Evolutionary conservation across 2,113 vertebrate species (phyloP), one percentile per base, ranked within the genome.

Genomic region (Amazona guildingii): DNA sequence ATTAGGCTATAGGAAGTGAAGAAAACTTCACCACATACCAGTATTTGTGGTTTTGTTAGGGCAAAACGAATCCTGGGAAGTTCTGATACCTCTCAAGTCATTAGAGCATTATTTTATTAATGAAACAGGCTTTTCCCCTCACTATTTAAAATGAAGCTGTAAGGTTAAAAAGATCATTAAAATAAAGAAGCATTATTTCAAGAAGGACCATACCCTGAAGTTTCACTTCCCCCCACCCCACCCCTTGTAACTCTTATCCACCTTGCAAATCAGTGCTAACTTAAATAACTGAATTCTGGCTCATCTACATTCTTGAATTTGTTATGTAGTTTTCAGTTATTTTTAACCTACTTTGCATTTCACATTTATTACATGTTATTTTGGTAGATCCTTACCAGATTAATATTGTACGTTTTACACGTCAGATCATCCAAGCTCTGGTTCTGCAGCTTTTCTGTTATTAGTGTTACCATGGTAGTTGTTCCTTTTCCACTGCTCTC

Each of bases 391-490:
- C 98, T 98, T 95, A 98, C 98, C 97, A 93, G 96, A 85, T 97
- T 93, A 61, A 98, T 96, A 74, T 95, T 97, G 39, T 90, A 97
- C 1, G 98, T 96, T 96, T 97, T 98, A 86, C 97, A 96, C 2
- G 96, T 81, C 62, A 98, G 94, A 95, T 98, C 98, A 24, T 98
- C 98, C 96, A 98, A 97, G 94, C 97, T 97, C 97, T 98, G 98
- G 97, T 97, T 98, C 96, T 98, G 98, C 95, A 98, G 97, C 96
- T 98, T 98, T 95, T 98, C 98, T 24, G 98, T 98, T 97, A 98
- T 98, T 97, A 98, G 97, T 88, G 98, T 98, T 97, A 98, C 98
- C 98, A 98, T 98, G 95, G 97, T 97, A 95, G 76, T 90, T 55
- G 94, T 25, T 92, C 96, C 81, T 89, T 94, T 96, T 86, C 93